phyloP scores from a whole-genome alignment of 2,113 vertebrate genomes.

The Ciconia stormi region DNA sequence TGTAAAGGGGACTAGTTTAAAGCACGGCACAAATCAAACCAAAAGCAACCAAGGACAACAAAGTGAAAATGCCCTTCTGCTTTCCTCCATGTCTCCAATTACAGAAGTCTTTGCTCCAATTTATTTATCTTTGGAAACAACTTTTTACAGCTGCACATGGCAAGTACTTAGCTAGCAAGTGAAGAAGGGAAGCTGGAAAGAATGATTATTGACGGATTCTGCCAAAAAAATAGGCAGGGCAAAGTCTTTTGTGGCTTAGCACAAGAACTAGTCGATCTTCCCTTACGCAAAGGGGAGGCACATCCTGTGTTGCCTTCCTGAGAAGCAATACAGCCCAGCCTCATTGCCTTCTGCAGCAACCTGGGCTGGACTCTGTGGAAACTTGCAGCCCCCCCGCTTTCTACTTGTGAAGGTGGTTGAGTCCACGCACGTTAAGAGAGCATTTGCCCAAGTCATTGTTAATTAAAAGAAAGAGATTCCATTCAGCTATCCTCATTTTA shows the following conservation, averaged over 20 bases:
- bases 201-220: conserved; percentile 11
- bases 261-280: background rate
- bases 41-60: conserved; percentile 17
- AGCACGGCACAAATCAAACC: background rate
- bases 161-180: conserved; percentile 20
- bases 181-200: conserved; percentile 44
- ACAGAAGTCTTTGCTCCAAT: conserved; percentile 4
- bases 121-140: conserved; percentile 64
- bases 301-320: background rate
- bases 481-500: background rate
- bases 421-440: background rate
- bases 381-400: background rate
- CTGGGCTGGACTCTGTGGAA: accelerated
- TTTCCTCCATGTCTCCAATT: conserved; percentile 16
- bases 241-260: background rate
- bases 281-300: background rate
- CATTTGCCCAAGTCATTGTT: accelerated
- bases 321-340: background rate
- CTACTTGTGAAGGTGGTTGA: background rate
- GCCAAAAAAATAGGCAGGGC: conserved; percentile 25
- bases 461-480: background rate
- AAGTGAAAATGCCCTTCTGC: conserved; percentile 26
- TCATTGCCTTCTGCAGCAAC: background rate
- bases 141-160: conserved; percentile 65
- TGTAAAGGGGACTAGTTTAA: background rate